Evolutionary conservation across 1,140 invertebrate genomes (phyloP), one percentile per base, ranked within the genome.

Genomic region (Formica selysi): DNA sequence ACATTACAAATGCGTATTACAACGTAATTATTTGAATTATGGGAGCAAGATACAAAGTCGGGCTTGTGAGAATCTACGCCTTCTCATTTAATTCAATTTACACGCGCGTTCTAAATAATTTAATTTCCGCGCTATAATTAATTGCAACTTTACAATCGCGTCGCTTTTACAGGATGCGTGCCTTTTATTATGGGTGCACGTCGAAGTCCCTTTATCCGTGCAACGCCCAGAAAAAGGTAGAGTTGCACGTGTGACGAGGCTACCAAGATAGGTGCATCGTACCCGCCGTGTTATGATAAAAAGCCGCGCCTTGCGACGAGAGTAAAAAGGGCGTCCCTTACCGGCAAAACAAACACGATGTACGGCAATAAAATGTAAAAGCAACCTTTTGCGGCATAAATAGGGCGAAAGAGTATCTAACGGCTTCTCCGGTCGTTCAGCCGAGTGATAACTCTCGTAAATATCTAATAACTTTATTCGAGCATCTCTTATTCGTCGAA

Each of bases 321-420:
- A 48, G 79, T 29, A 83, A 83, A 83, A 83, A 83, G 79, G 68
- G 79, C 79, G 11, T 74, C 79, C 54, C 79, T 83, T 83, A 32
- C 79, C 54, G 57, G 79, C 79, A 83, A 83, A 81, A 83, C 79
- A 83, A 83, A 83, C 79, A 83, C 68, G 68, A 83, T 8, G 79
- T 73, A 19, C 54, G 54, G 68, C 68, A 74, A 83, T 83, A 74
- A 83, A 83, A 83, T 57, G 57, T 10, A 26, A 59, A 83, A 48
- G 68, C 79, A 83, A 83, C 79, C 79, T 83, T 83, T 83, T 83
- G 48, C 54, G 8, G 54, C 38, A 74, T 74, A 83, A 83, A 83
- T 83, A 83, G 79, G 38, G 79, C 79, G 79, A 83, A 48, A 74
- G 79, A 61, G 68, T 54, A 61, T 36, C 19, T 83, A 61, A 80